phyloP scores from a whole-genome alignment of 2,888 invertebrate genomes.

The Lasioglossum pauxillum region DNA sequence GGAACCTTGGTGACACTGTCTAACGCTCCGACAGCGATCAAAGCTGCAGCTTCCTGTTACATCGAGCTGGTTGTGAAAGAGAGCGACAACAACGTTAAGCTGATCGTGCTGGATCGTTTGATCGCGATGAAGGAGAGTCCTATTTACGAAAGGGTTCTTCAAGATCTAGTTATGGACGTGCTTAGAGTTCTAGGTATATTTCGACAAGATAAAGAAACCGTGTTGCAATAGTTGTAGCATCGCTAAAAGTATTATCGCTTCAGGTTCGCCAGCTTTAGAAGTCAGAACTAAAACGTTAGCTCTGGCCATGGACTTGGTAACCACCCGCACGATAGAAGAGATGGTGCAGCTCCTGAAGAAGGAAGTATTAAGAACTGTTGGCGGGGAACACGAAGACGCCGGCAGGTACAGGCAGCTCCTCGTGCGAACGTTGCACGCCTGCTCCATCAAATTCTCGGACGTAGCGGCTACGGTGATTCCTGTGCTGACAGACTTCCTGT shows the following conservation, averaged over 20 bases:
- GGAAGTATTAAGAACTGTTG: slow-evolving; percentile 95
- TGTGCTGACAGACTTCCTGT: slow-evolving; percentile 96
- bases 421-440: slow-evolving; percentile 96
- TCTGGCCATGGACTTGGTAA: slow-evolving; percentile 95
- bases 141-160: slow-evolving; percentile 93
- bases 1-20: slow-evolving; percentile 98
- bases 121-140: slow-evolving; percentile 94
- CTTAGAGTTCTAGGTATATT: slow-evolving; percentile 92
- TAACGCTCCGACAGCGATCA: slow-evolving; percentile 98
- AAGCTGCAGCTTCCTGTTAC: slow-evolving; percentile 98
- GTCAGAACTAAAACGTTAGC: slow-evolving; percentile 94
- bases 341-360: slow-evolving; percentile 97
- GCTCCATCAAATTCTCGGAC: slow-evolving; percentile 98
- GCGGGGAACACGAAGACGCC: slow-evolving; percentile 97
- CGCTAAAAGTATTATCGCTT: background rate
- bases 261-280: slow-evolving; percentile 93
- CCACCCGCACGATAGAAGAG: slow-evolving; percentile 97
- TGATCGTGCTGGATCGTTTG: slow-evolving; percentile 97
- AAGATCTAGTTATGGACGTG: slow-evolving; percentile 98
- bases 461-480: slow-evolving; percentile 97
- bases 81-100: slow-evolving; percentile 99
- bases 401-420: slow-evolving; percentile 97
- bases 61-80: slow-evolving; percentile 99
- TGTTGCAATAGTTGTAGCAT: background rate
- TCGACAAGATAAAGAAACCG: background rate